Evolutionary conservation across 1,140 invertebrate species (phyloP).

Genomic region (Anastrepha obliqua): DNA sequence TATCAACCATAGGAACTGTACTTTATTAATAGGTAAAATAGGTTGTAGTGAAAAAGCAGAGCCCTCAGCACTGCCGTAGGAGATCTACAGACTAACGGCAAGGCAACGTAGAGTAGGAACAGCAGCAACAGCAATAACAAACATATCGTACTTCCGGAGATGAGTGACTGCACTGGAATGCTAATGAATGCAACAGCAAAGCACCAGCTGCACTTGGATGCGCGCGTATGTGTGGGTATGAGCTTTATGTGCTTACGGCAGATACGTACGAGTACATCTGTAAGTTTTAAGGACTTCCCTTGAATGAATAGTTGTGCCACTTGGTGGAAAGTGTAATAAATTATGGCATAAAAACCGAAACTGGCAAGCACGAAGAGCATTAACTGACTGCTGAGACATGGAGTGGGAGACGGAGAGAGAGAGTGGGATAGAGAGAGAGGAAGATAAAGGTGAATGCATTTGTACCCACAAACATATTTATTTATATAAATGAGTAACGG

Average conservation of each 20-base stretch:
- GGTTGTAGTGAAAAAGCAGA: not conserved
- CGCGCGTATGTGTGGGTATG: not conserved
- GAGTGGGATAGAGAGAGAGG: not conserved
- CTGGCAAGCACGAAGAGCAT: not conserved
- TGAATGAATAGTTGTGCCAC: conserved; percentile 38
- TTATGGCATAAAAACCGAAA: conserved; percentile 32
- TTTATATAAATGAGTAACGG: not conserved
- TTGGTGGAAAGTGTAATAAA: conserved; percentile 40
- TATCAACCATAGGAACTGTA: not conserved
- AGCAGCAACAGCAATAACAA: not conserved
- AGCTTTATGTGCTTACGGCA: not conserved
- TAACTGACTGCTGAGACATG: conserved; percentile 14
- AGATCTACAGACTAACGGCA: not conserved
- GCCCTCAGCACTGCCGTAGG: not conserved
- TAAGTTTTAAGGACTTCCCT: conserved; percentile 27
- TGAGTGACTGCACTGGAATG: not conserved
- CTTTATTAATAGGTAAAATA: not conserved
- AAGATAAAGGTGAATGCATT: no score
- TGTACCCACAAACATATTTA: no score
- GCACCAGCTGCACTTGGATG: not conserved
- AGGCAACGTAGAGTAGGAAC: not conserved
- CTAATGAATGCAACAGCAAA: conserved; percentile 33
- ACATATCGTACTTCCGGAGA: not conserved
- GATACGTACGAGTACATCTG: not conserved
- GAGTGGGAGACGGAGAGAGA: not conserved